phyloP scores from a whole-genome alignment of 2,888 invertebrate species.

The Cephus runcator region DNA sequence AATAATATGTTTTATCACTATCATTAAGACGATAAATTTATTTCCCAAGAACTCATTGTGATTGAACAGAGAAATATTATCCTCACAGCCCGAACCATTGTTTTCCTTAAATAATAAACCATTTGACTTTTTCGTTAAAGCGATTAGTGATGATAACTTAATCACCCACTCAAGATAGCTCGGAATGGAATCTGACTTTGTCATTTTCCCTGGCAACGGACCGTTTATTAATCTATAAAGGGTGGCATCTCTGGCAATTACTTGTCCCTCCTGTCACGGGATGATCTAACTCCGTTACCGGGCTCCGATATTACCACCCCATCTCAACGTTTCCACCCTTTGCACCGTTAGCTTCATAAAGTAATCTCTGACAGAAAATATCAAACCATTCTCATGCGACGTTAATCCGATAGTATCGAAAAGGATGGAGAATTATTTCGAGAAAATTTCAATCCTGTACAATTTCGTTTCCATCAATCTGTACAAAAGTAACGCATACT shows the following conservation, averaged over 20 bases:
- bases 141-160: not conserved
- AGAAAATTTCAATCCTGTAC: slow-evolving; percentile 7
- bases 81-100: not conserved
- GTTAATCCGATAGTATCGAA: slow-evolving; percentile 6
- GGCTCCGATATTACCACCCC: slow-evolving; percentile 8
- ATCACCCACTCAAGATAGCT: not conserved
- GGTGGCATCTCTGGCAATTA: slow-evolving; percentile 22
- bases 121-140: not conserved
- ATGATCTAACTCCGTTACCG: slow-evolving; percentile 21
- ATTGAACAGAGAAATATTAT: not conserved
- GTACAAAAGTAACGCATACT: not conserved
- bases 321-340: slow-evolving; percentile 4
- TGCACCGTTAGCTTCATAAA: slow-evolving; percentile 2
- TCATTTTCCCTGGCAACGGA: slow-evolving; percentile 3
- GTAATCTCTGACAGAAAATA: slow-evolving; percentile 16
- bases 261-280: slow-evolving; percentile 17
- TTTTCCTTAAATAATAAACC: not conserved
- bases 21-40: not conserved
- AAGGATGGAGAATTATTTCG: slow-evolving; percentile 1
- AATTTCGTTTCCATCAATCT: not conserved
- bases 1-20: not conserved
- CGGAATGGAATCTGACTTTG: slow-evolving; percentile 2
- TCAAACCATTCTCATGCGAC: slow-evolving; percentile 14
- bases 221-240: slow-evolving; percentile 21
- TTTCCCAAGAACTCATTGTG: not conserved